phyloP scores from a whole-genome alignment of 1,140 invertebrate genomes.

The Monomorium pharaonis region DNA sequence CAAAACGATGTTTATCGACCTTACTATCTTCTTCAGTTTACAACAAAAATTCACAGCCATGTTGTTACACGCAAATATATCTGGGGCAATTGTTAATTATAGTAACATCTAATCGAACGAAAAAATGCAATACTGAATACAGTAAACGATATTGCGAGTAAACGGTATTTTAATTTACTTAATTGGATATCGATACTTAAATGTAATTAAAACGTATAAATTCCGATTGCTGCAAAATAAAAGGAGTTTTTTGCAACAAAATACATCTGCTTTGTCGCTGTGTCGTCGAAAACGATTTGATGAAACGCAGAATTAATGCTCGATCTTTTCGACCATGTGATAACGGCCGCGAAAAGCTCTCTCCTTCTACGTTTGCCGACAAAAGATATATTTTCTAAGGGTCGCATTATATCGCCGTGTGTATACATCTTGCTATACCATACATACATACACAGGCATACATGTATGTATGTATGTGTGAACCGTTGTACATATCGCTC shows the following conservation, averaged over 20 bases:
- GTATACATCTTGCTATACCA: neutral
- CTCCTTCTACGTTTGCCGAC: neutral
- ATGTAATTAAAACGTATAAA: neutral
- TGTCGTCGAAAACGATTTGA: neutral
- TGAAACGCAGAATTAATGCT: conserved; percentile 20
- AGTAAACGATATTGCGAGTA: neutral
- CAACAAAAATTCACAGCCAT: neutral
- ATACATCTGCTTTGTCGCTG: neutral
- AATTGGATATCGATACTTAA: neutral
- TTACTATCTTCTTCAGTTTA: neutral
- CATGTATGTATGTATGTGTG: neutral
- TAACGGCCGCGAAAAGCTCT: conserved; percentile 29
- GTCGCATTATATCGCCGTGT: conserved; percentile 1
- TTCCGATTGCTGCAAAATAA: neutral
- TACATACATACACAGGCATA: neutral
- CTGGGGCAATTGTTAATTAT: neutral
- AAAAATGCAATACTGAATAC: neutral
- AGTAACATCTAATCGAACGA: neutral
- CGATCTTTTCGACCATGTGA: conserved; percentile 4
- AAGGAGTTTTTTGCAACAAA: neutral
- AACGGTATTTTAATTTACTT: neutral
- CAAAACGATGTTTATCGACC: no score
- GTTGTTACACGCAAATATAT: neutral
- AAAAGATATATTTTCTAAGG: conserved; percentile 41
- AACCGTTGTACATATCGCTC: conserved; percentile 61